Evolutionary conservation across 1,140 invertebrate species (phyloP).

Genomic region (Bombus pyrosoma): DNA sequence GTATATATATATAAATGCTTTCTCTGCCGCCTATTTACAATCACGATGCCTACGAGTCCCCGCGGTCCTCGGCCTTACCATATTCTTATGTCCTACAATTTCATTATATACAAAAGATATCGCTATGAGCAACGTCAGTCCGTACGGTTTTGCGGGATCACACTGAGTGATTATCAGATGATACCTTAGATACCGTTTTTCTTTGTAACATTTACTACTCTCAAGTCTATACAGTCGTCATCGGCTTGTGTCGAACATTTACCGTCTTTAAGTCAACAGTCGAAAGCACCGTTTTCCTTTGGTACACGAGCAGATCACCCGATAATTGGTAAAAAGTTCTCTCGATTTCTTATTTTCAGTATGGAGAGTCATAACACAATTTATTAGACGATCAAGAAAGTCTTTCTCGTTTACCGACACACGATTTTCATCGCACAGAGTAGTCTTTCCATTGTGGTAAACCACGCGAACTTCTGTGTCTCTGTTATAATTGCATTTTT

Average conservation of each 20-base stretch:
- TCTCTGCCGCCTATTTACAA: conserved; percentile 66
- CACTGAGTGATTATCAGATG: conserved; percentile 21
- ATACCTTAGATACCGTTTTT: conserved; percentile 60
- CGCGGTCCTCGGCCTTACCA: conserved; percentile 17
- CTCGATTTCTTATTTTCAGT: not conserved
- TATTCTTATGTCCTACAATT: conserved; percentile 47
- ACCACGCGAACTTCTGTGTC: not conserved
- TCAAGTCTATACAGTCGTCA: conserved; percentile 40
- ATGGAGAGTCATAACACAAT: not conserved
- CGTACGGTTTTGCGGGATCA: conserved; percentile 27
- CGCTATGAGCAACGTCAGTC: conserved; percentile 55
- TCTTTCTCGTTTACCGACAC: not conserved
- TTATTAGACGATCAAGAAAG: not conserved
- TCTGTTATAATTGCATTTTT: not conserved
- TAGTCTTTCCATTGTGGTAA: not conserved
- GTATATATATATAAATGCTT: conserved; percentile 70
- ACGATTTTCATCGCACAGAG: conserved; percentile 17
- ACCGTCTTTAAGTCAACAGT: not conserved
- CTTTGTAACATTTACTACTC: conserved; percentile 50
- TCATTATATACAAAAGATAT: conserved; percentile 69
- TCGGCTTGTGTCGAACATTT: not conserved
- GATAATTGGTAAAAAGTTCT: conserved; percentile 7
- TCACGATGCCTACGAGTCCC: not conserved
- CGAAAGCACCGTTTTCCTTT: not conserved
- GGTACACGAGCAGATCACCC: conserved; percentile 28